Evolutionary conservation across 2,797 vertebrate species (phyloP).

Genomic region (Falco naumanni): DNA sequence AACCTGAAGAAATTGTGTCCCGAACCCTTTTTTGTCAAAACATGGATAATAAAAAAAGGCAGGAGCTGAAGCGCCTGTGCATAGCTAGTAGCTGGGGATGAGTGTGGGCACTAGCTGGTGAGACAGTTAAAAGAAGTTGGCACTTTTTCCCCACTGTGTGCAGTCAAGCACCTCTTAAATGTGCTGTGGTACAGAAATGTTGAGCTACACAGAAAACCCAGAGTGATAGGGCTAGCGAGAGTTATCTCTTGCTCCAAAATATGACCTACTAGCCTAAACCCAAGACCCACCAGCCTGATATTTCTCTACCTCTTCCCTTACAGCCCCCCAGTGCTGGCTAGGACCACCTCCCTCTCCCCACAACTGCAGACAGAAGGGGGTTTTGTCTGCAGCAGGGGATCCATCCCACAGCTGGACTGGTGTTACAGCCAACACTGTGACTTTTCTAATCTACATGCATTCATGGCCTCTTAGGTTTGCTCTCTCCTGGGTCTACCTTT

Average conservation of each 20-base stretch:
- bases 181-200: not conserved
- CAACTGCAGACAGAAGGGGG: not conserved
- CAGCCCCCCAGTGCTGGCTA: not conserved
- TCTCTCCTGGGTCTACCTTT: not conserved
- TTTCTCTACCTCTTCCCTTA: not conserved
- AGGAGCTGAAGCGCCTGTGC: rapidly evolving
- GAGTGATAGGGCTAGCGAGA: not conserved
- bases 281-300: rapidly evolving
- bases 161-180: too few relatives aligned
- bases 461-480: not conserved
- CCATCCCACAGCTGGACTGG: not conserved
- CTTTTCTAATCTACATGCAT: not conserved
- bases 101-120: not conserved
- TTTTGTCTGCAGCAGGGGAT: not conserved
- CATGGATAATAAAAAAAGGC: not conserved
- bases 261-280: not conserved
- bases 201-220: rapidly evolving
- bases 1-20: not conserved
- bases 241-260: not conserved
- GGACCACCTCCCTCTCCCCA: not conserved
- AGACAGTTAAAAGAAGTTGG: not conserved
- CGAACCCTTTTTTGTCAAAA: not conserved
- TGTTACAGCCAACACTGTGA: not conserved
- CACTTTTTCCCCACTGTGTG: not conserved
- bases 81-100: not conserved